Conservation (phyloP, 2,113 vertebrate species). For the Barbus barbus region DNA sequence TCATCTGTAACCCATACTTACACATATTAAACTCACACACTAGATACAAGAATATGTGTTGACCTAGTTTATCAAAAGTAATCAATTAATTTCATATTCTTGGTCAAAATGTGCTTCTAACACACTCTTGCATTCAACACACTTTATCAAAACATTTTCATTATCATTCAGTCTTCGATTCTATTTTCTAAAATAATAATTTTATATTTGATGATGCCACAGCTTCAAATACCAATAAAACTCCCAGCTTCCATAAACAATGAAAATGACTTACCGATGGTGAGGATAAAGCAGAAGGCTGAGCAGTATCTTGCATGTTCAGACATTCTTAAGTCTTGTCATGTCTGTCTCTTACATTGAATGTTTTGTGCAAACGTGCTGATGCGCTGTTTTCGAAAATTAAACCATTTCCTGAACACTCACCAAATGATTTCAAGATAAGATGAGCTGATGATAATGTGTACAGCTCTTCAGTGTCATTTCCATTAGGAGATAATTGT, state of each 20-base stretch:
- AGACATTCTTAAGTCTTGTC: slow-evolving; percentile 11
- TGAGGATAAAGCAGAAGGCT: slow-evolving; percentile 45
- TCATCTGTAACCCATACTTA: too few species aligned
- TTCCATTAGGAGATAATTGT: neutral
- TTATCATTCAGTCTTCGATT: neutral
- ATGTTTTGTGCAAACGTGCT: neutral
- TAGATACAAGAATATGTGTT: too few species aligned
- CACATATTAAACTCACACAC: too few species aligned
- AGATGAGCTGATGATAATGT: slow-evolving; percentile 46
- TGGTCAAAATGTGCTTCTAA: too few species aligned
- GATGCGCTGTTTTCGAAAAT: slow-evolving; percentile 7
- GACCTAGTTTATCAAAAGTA: neutral
- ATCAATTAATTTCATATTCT: neutral
- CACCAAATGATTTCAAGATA: slow-evolving; percentile 51
- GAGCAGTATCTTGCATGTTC: neutral
- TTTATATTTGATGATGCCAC: neutral
- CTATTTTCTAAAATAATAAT: too few species aligned
- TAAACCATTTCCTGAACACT: slow-evolving; percentile 61
- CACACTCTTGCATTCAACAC: neutral
- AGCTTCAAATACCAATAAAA: neutral
- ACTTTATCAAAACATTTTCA: too few species aligned
- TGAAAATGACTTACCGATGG: slow-evolving; percentile 63
- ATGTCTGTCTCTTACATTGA: slow-evolving; percentile 31
- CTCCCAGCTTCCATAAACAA: neutral
- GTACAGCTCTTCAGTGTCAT: neutral